Evolutionary conservation across 1,140 invertebrate genomes (phyloP).

Genomic region (Bombus waltoni): DNA sequence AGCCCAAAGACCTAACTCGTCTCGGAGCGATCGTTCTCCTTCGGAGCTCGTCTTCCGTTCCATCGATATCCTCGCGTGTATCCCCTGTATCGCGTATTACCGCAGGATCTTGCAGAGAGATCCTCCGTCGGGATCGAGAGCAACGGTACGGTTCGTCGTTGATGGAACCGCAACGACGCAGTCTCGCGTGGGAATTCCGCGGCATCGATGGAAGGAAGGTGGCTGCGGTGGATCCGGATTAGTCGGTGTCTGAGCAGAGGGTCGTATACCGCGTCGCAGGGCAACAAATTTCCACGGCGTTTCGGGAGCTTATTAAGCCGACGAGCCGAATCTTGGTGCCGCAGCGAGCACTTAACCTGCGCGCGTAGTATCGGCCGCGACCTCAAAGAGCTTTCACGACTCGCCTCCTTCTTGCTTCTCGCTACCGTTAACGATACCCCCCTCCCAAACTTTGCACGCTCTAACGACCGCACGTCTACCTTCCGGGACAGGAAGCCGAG

Average conservation of each 20-base stretch:
- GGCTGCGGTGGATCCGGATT: constrained; percentile 35
- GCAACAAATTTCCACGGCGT: constrained; percentile 74
- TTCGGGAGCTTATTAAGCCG: constrained; percentile 73
- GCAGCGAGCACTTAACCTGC: constrained; percentile 47
- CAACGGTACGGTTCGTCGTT: not conserved
- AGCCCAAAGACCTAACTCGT: not conserved
- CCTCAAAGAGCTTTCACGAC: constrained; percentile 60
- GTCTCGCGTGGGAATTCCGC: constrained; percentile 35
- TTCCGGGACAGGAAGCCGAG: not conserved
- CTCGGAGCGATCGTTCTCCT: not conserved
- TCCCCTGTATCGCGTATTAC: not conserved
- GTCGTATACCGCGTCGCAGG: constrained; percentile 33
- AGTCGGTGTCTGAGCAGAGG: constrained; percentile 4
- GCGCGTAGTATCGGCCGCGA: constrained; percentile 45
- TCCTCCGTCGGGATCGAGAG: not conserved
- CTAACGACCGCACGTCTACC: constrained; percentile 35
- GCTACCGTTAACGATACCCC: constrained; percentile 22
- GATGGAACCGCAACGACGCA: constrained; percentile 36
- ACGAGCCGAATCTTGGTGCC: constrained; percentile 51
- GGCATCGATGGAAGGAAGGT: not conserved
- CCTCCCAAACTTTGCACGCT: not conserved
- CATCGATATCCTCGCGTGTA: not conserved
- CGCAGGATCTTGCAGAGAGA: not conserved
- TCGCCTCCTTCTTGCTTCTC: constrained; percentile 31
- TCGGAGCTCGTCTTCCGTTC: not conserved